Percentiles rank a stretch among this genome's conserved stretches.
Evolutionary conservation across 64 coral and sea anemone species (phyloP).

Genomic region (Pocillopora damicornis): DNA sequence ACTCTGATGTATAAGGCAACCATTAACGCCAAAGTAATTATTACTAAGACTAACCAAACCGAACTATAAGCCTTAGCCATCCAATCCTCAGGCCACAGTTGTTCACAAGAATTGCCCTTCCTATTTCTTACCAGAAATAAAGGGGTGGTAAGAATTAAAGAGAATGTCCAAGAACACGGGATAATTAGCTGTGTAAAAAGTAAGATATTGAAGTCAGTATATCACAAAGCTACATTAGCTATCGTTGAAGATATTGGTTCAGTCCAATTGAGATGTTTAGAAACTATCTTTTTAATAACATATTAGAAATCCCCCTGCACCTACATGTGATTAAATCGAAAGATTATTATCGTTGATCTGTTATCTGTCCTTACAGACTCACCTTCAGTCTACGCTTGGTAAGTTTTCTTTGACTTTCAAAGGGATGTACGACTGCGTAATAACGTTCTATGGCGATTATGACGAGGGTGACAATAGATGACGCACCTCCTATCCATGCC

Average conservation of each 20-base stretch:
- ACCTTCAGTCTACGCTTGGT: neutral
- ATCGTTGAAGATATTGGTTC: no score
- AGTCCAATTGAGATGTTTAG: no score
- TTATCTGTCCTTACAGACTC: no score
- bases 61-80: neutral
- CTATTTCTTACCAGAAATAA: neutral
- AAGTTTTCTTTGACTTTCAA: neutral
- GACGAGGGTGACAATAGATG: neutral
- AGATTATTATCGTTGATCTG: neutral
- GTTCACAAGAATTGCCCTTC: neutral
- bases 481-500: constrained; percentile 14
- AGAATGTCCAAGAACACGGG: neutral
- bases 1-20: neutral
- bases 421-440: neutral
- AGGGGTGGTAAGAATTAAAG: neutral
- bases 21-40: neutral
- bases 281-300: neutral
- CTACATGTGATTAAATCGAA: neutral
- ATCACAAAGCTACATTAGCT: no score
- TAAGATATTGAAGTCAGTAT: no score
- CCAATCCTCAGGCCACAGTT: neutral
- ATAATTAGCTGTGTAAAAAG: neutral
- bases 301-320: neutral
- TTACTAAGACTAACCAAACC: neutral
- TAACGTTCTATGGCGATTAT: constrained; percentile 9